Evolutionary conservation across 2,888 invertebrate species (phyloP).

Genomic region (Pyrochroa serraticornis): DNA sequence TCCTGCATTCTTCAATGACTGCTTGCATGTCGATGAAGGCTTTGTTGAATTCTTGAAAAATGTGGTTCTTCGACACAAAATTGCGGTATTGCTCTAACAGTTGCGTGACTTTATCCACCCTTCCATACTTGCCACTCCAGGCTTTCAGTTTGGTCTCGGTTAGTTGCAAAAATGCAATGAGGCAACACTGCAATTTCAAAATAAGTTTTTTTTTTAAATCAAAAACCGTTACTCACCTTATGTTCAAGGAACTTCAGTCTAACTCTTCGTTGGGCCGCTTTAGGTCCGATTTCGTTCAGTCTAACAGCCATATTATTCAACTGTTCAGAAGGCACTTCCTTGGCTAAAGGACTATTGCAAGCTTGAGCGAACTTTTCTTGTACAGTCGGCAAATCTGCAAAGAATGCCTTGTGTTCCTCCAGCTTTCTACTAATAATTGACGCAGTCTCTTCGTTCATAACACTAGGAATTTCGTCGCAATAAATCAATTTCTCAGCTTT

Average conservation of each 20-base stretch:
- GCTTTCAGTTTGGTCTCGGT: constrained; percentile 87
- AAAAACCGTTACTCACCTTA: constrained; percentile 61
- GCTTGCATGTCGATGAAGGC: constrained; percentile 91
- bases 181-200: constrained; percentile 69
- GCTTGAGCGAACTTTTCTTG: constrained; percentile 79
- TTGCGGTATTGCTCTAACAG: constrained; percentile 88
- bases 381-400: constrained; percentile 80
- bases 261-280: constrained; percentile 82
- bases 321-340: constrained; percentile 78
- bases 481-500: constrained; percentile 82
- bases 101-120: constrained; percentile 80
- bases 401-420: constrained; percentile 89
- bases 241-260: constrained; percentile 90
- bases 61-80: constrained; percentile 90
- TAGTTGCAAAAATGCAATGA: constrained; percentile 88
- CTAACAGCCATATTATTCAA: constrained; percentile 81
- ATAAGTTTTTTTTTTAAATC: not conserved
- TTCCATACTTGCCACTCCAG: constrained; percentile 91
- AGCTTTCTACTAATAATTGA: constrained; percentile 85
- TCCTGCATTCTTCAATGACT: constrained; percentile 88
- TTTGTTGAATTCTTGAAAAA: constrained; percentile 93
- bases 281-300: constrained; percentile 74
- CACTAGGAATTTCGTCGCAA: constrained; percentile 81
- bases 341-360: constrained; percentile 69
- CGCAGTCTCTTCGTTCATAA: constrained; percentile 88